Percentiles rank a stretch among this genome's conserved stretches.
phyloP scores from a whole-genome alignment of 2,113 vertebrate species.

The Sarotherodon lohbergeri region DNA sequence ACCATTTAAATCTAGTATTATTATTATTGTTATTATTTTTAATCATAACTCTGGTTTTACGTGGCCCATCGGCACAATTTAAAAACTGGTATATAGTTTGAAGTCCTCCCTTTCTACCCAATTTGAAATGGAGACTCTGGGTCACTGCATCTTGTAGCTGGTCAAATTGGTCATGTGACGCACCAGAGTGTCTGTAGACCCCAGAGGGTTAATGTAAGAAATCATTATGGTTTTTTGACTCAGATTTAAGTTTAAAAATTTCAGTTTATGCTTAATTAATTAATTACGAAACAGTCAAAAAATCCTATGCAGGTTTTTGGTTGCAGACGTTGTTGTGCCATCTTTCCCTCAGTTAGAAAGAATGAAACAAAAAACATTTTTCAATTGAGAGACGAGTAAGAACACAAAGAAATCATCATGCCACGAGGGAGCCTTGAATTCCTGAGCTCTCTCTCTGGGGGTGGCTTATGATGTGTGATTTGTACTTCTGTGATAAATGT shows the following conservation, averaged over 20 bases:
- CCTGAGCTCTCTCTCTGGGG: not conserved
- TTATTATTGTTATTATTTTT: not conserved
- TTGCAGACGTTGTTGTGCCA: not conserved
- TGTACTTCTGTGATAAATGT: not conserved
- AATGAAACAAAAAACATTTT: not conserved
- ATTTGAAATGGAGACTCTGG: not conserved
- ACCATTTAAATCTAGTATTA: rapidly evolving
- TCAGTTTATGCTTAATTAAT: not conserved
- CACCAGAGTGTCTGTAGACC: not conserved
- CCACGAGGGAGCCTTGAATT: not conserved
- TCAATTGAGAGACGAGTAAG: not conserved
- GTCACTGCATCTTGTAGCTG: not conserved
- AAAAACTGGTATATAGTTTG: not conserved
- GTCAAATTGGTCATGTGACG: not conserved
- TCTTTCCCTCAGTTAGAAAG: not conserved
- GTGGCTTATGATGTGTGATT: not conserved
- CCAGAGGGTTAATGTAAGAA: not conserved
- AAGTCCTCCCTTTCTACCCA: not conserved
- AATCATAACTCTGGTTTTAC: rapidly evolving
- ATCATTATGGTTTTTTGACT: rapidly evolving
- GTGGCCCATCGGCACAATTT: not conserved
- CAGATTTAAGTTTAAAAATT: not conserved
- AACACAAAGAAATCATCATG: not conserved
- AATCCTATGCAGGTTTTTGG: rapidly evolving
- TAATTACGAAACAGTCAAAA: too few species aligned